Percentiles rank a stretch among this genome's conserved stretches.
phyloP scores from a whole-genome alignment of 2,888 invertebrate species.

The Heliconius charithonia region DNA sequence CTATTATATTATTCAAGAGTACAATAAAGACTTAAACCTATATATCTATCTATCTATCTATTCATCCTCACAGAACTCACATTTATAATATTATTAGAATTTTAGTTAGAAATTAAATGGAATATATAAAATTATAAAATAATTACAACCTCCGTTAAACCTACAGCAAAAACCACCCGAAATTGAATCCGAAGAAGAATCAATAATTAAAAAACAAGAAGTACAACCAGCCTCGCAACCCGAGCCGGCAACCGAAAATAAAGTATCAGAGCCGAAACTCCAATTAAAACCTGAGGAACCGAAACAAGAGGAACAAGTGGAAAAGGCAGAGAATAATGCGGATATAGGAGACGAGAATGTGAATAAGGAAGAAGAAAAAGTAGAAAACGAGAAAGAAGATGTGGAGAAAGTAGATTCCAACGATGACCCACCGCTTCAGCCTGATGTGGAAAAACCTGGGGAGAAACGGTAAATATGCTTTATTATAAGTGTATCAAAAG shows the following conservation, averaged over 20 bases:
- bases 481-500: neutral
- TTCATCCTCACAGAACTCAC: too few species aligned
- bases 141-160: neutral
- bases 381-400: slow-evolving; percentile 38
- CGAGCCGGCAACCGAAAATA: neutral
- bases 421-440: slow-evolving; percentile 74
- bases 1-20: too few species aligned
- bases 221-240: neutral
- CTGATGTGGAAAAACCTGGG: slow-evolving; percentile 68
- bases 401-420: slow-evolving; percentile 53
- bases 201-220: slow-evolving; percentile 20
- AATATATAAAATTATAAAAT: too few species aligned
- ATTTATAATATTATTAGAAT: too few species aligned
- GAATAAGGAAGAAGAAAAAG: slow-evolving; percentile 31
- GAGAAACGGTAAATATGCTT: slow-evolving; percentile 65
- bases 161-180: slow-evolving; percentile 27
- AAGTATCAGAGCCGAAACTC: neutral
- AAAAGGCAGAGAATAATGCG: slow-evolving; percentile 29
- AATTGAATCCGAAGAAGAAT: slow-evolving; percentile 32
- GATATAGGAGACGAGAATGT: neutral
- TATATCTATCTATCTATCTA: too few species aligned
- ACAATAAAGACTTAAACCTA: too few species aligned
- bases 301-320: slow-evolving; percentile 23
- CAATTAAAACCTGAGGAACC: slow-evolving; percentile 28
- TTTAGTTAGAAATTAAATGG: too few species aligned